Base-by-base conservation (phyloP, 2,113 vertebrate genomes). In the Fulmarus glacialis region DNA sequence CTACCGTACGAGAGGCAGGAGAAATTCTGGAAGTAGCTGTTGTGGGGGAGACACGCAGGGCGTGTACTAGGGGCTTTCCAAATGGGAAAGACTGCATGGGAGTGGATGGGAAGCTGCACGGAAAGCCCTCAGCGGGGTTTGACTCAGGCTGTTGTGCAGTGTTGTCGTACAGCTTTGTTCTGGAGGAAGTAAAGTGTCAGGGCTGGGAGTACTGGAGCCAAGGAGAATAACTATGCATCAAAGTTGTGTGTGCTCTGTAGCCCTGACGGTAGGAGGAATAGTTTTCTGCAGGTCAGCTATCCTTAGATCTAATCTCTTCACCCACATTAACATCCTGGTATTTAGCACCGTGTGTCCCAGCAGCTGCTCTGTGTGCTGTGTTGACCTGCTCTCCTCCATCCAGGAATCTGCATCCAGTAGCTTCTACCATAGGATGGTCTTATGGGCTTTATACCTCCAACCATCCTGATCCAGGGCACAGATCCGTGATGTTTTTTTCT, bases 221-320 rank as follows among this genome's bases (percentile, higher is more conserved):
- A 56, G 66, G n/a, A n/a, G 58, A 66, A 11, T 1, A 6, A 5
- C 20, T 7, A 0, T 4, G 15, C 27, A 8, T 55, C 45, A 3
- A 22, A 29, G 52, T 6, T 34, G 32, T 66, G 43, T 40, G 2
- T 23, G 53, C 62, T 77, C 27, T 7, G 40, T 48, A 50, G 70
- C 70, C 74, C 32, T 24, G 32, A 8, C 15, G 32, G 36, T 26
- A 30, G 58, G 47, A 82, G 36, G 58, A 56, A n/a, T 7, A 32
- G 63, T 50, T 72, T 32, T 30, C n/a, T 32, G 52, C 26, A 30
- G 68, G 63, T 32, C 23, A 27, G 34, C 40, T 77, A 4, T 38
- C n/a, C 56, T 27, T 75, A 66, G 52, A 21, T 45, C 20, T 45
- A 7, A 38, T 73, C 34, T 23, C 47, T 87, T 67, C 14, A 27